phyloP scores from a whole-genome alignment of 64 coral and sea anemone species.

The Cladopsammia gracilis region DNA sequence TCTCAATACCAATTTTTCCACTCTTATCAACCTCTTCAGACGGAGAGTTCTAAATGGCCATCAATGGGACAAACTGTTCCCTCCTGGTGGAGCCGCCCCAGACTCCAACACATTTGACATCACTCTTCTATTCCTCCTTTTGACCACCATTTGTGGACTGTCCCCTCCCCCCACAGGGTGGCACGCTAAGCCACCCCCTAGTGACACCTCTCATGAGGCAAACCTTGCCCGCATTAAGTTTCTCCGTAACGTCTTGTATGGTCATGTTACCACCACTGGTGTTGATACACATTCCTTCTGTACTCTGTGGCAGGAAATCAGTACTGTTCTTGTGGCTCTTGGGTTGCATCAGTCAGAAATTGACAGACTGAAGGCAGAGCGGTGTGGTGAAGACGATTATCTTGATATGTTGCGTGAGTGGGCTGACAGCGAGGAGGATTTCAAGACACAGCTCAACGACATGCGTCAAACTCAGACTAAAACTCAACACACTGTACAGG shows the following conservation, averaged over 20 bases:
- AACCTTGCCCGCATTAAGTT: too few species aligned
- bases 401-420: neutral
- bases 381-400: slow-evolving; percentile 5
- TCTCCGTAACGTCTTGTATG: too few species aligned
- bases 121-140: too few species aligned
- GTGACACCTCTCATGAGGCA: too few species aligned
- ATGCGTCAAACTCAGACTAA: too few species aligned
- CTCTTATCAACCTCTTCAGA: neutral
- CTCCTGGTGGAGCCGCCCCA: too few species aligned
- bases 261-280: neutral
- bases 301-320: slow-evolving; percentile 10
- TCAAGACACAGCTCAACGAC: too few species aligned
- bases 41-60: neutral
- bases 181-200: too few species aligned
- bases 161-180: too few species aligned
- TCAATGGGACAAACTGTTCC: neutral
- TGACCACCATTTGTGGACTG: too few species aligned
- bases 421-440: neutral
- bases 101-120: too few species aligned
- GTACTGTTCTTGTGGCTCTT: slow-evolving; percentile 13
- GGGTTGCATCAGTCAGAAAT: slow-evolving; percentile 21
- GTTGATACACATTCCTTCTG: slow-evolving; percentile 12
- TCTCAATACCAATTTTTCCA: neutral
- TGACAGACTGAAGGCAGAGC: neutral
- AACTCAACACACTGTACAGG: too few species aligned